Conservation (phyloP, 2,888 invertebrate species). For the Parnassius apollo region DNA sequence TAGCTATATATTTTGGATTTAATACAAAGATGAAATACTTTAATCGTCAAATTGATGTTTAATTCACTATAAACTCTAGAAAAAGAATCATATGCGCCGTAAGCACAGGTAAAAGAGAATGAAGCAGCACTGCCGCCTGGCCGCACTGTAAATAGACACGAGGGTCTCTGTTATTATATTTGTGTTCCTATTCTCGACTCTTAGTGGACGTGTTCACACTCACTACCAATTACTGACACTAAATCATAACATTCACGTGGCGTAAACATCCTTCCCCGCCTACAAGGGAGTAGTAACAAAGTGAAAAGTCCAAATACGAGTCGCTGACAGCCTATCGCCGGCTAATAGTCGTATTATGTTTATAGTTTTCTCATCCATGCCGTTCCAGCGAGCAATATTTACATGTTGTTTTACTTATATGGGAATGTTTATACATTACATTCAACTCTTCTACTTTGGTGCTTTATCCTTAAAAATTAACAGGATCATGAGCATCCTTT, state of each 20-base stretch:
- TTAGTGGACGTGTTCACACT: constrained; percentile 77
- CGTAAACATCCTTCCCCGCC: constrained; percentile 72
- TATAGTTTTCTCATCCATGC: constrained; percentile 58
- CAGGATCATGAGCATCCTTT: constrained; percentile 13
- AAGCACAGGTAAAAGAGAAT: constrained; percentile 18
- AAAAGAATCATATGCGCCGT: constrained; percentile 7
- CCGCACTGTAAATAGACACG: constrained; percentile 61
- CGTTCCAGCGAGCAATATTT: constrained; percentile 52
- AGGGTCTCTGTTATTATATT: constrained; percentile 74
- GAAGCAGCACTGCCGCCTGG: constrained; percentile 31
- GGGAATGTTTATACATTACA: constrained; percentile 74
- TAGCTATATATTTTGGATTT: no score
- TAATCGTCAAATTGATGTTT: no score
- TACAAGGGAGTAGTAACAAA: constrained; percentile 54
- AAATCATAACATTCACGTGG: constrained; percentile 75
- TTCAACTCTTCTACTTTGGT: constrained; percentile 53
- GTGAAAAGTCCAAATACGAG: constrained; percentile 63
- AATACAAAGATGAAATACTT: no score
- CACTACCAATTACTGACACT: constrained; percentile 76
- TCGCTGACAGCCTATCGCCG: constrained; percentile 71
- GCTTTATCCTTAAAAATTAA: constrained; percentile 42
- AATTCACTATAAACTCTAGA: no score
- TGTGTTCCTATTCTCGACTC: constrained; percentile 67
- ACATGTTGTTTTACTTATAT: constrained; percentile 55
- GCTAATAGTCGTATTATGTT: constrained; percentile 74